These are phyloP conservation scores for Virgularia gustaviana DNA, from an alignment of 92 coral and sea anemone genomes.

Conservation along the genomic window DNA sequence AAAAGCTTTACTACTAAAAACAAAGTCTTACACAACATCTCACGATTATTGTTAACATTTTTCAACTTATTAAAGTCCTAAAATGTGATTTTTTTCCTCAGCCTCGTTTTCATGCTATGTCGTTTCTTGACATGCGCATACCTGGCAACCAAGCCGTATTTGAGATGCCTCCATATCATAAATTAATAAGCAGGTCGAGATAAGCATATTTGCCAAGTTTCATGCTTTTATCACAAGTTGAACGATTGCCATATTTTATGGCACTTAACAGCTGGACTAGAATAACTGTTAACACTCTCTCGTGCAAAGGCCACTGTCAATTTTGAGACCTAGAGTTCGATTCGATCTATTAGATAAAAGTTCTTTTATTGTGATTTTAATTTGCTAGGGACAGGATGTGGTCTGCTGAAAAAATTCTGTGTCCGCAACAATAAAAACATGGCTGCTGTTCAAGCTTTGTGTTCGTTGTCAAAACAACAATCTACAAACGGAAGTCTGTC, in stretches of 20 bases:
- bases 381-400: too few species aligned
- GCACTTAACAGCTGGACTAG: neutral
- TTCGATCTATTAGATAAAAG: too few species aligned
- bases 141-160: neutral
- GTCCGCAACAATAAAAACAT: too few species aligned
- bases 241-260: constrained; percentile 5
- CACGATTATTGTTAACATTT: neutral
- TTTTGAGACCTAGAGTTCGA: too few species aligned
- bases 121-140: constrained; percentile 8
- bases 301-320: too few species aligned
- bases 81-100: neutral
- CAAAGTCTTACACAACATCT: neutral
- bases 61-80: neutral
- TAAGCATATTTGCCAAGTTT: neutral
- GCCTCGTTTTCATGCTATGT: constrained; percentile 2
- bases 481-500: too few species aligned
- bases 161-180: constrained; percentile 2
- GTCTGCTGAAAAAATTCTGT: too few species aligned
- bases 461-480: too few species aligned
- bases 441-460: too few species aligned
- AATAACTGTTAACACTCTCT: too few species aligned
- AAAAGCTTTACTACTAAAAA: neutral
- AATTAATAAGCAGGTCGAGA: neutral
- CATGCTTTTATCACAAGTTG: constrained; percentile 15
- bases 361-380: too few species aligned